Evolutionary conservation across 2,113 vertebrate species (phyloP).

Genomic region (Pituophis catenifer): DNA sequence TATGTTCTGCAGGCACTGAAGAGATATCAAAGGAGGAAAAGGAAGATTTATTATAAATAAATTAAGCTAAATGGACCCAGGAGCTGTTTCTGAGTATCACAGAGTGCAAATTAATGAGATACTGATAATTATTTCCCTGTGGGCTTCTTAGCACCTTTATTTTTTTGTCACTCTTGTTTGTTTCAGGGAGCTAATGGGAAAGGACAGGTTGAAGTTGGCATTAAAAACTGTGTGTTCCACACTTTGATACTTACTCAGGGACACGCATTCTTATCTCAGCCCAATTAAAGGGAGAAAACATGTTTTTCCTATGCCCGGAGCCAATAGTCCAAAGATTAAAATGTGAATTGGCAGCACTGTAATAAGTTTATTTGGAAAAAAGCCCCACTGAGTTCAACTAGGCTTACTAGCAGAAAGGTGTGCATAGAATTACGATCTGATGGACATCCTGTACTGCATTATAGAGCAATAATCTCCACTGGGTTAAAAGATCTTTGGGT

Average conservation of each 20-base stretch:
- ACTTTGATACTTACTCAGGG: neutral
- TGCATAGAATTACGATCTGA: neutral
- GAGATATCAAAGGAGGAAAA: conserved; percentile 26
- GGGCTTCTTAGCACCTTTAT: conserved; percentile 14
- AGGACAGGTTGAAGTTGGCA: neutral
- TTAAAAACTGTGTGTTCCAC: neutral
- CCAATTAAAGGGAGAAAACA: neutral
- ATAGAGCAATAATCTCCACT: neutral
- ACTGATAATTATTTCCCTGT: conserved; percentile 15
- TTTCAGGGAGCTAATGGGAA: conserved; percentile 28
- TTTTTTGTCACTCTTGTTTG: conserved; percentile 5
- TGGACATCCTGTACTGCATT: neutral
- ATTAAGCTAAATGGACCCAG: conserved; percentile 43
- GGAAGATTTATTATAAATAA: conserved; percentile 25
- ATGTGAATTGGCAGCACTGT: neutral
- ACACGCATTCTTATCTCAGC: neutral
- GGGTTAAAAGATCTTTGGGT: neutral
- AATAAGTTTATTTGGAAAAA: neutral
- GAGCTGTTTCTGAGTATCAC: conserved; percentile 28
- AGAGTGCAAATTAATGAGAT: conserved; percentile 29
- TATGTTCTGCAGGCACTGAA: conserved; percentile 40
- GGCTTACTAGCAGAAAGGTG: neutral
- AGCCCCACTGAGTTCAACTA: neutral
- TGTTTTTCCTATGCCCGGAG: neutral
- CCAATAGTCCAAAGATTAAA: neutral